A percentile compares a stretch with the other conserved stretches of the same genome.
These are phyloP conservation scores for Trissolcus basalis DNA, from an alignment of 1,140 invertebrate species.

Conservation along the genomic window DNA sequence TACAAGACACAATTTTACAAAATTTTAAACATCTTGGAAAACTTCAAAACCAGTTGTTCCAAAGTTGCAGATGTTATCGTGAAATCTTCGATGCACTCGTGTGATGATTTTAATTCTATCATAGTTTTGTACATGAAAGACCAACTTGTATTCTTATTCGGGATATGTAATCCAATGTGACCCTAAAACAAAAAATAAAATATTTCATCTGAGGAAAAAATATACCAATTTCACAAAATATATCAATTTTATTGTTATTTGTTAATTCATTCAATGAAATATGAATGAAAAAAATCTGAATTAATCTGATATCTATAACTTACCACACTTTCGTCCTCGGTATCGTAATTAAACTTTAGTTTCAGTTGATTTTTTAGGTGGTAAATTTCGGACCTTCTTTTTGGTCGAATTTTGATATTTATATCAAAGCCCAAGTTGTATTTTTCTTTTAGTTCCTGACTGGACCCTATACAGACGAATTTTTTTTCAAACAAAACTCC, in stretches of 20 bases:
- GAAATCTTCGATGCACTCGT: conserved; percentile 6
- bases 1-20: too few species aligned
- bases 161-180: background rate
- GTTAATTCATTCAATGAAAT: too few species aligned
- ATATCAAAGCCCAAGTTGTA: background rate
- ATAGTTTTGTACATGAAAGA: background rate
- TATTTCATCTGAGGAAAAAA: too few species aligned
- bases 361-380: background rate
- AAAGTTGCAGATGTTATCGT: conserved; percentile 14
- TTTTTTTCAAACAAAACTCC: background rate
- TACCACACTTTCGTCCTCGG: background rate
- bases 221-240: too few species aligned
- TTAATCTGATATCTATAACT: conserved; percentile 5
- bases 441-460: background rate
- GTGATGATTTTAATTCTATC: background rate
- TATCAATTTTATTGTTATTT: too few species aligned
- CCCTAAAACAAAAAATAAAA: too few species aligned
- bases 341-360: background rate
- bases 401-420: background rate
- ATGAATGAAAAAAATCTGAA: too few species aligned
- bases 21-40: too few species aligned
- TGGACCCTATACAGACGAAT: background rate
- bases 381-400: background rate
- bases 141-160: conserved; percentile 1
- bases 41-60: conserved; percentile 5